Conservation (phyloP, 2,113 vertebrate species). For the Epinephelus lanceolatus region DNA sequence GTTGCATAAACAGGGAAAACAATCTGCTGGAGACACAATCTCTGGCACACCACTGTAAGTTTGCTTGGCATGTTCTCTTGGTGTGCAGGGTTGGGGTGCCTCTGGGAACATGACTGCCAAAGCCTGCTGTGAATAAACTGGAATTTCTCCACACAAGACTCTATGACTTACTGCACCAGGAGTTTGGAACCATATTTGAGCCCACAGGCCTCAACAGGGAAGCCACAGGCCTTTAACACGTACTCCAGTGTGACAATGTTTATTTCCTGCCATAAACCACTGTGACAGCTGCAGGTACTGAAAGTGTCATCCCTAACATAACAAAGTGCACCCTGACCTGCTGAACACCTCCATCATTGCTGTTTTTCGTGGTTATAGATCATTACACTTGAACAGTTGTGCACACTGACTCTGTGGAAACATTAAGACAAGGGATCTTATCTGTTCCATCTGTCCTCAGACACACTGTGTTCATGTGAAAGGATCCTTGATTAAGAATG, state of each 20-base stretch:
- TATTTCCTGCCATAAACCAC: not conserved
- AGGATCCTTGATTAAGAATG: too few species aligned
- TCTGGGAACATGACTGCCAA: too few species aligned
- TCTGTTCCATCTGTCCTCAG: too few species aligned
- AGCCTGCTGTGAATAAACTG: not conserved
- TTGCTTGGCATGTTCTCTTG: not conserved
- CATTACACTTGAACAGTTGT: not conserved
- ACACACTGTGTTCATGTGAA: too few species aligned
- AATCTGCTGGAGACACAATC: not conserved
- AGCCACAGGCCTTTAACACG: not conserved
- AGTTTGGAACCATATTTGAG: not conserved
- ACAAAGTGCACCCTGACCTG: not conserved
- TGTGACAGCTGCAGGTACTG: not conserved
- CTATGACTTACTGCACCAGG: not conserved
- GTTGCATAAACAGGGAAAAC: not conserved
- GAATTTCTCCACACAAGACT: not conserved
- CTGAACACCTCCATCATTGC: not conserved
- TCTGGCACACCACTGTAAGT: not conserved
- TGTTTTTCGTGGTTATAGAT: not conserved
- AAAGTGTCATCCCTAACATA: not conserved
- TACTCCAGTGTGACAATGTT: not conserved
- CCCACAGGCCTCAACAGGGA: not conserved
- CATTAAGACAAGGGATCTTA: too few species aligned
- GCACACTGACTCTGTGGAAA: not conserved
- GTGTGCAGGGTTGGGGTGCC: not conserved